Evolutionary conservation across 2,113 vertebrate species (phyloP), one percentile per base, ranked within the genome.

Genomic region (Datnioides undecimradiatus): DNA sequence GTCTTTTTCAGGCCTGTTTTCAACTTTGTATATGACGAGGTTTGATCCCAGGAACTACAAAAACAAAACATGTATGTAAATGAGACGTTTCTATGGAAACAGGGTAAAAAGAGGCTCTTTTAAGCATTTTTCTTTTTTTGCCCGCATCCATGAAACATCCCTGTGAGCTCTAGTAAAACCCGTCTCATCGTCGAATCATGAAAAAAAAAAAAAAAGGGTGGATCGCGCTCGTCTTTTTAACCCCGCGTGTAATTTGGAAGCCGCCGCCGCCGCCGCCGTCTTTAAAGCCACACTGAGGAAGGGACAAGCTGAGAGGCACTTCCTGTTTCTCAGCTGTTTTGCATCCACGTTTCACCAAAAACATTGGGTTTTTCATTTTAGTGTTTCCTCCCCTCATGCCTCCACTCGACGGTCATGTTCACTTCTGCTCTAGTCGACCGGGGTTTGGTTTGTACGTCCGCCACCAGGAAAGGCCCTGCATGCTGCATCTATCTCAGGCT

Each of bases 401-500:
- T n/a, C n/a, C n/a, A 14, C 19, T 31, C 31, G 14, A 49, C 29
- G 21, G n/a, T 54, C 10, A 1, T 19, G n/a, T 54, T 62, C 29
- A 25, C 51, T 33, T 66, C 21, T 54, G 19, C 41, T 59, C 19
- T 27, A 16, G 55, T 49, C 11, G 11, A 25, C 54, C 46, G 63
- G 63, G 45, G 17, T 60, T 73, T 75, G 52, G 41, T 82, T 73
- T 68, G 68, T 77, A 60, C 49, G 6, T 48, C 34, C 17, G 51
- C 72, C 76, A 67, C 51, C 73, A 80, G 58, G 31, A 78, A 82
- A 83, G 75, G 88, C 91, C 90, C 90, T 89, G 90, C 90, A 91
- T 93, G 91, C 91, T 92, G 93, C 93, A 91, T 91, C 71, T 74
- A 82, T 85, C 91, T 92, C 85, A 91, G 90, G 90, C 87, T 79